Evolutionary conservation across 2,888 invertebrate species (phyloP), one percentile per base, ranked within the genome.

Genomic region (Lysandra bellargus): DNA sequence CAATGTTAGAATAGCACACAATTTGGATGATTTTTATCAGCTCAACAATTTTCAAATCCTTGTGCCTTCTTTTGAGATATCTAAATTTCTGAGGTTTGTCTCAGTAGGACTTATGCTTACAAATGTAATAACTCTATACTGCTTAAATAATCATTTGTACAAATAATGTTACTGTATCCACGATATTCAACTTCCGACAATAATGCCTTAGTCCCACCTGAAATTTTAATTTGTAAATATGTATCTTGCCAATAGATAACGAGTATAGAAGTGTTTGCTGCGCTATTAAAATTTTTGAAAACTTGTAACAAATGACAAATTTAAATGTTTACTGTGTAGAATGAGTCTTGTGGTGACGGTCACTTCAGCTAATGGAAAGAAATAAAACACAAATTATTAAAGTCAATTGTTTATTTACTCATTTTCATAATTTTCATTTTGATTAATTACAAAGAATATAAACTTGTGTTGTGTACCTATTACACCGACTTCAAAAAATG

Each of bases 181-280:
- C 78, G 79, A 77, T 79, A 81, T 40, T 73, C 78, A 81, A 86
- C 85, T 85, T 83, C 81, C 81, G 88, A 89, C 88, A 89, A 88
- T 89, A 90, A 88, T 85, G 82, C 85, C 85, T 83, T 83, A 83
- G 85, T 86, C 90, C 90, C 90, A 91, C 89, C 89, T 87, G 80
- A 86, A 84, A 81, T 80, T 81, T 83, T 85, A 84, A 85, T 85
- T 83, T 78, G 83, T 83, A 85, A 80, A 82, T 84, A 83, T 83
- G 83, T 87, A 84, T 89, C 90, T 90, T 90, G 90, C 89, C 89
- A 86, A 83, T 85, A 85, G 82, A 85, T 83, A 80, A 79, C 61
- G 78, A 80, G 81, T 77, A 78, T 81, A 85, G 84, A 78, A 80
- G 77, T 81, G 79, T 84, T 81, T 82, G 81, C 80, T 81, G 81